Percentiles rank a stretch among this genome's conserved stretches.
These are phyloP conservation scores for Conus canariensis DNA, from an alignment of 2,888 invertebrate genomes.

Conservation along the genomic window DNA sequence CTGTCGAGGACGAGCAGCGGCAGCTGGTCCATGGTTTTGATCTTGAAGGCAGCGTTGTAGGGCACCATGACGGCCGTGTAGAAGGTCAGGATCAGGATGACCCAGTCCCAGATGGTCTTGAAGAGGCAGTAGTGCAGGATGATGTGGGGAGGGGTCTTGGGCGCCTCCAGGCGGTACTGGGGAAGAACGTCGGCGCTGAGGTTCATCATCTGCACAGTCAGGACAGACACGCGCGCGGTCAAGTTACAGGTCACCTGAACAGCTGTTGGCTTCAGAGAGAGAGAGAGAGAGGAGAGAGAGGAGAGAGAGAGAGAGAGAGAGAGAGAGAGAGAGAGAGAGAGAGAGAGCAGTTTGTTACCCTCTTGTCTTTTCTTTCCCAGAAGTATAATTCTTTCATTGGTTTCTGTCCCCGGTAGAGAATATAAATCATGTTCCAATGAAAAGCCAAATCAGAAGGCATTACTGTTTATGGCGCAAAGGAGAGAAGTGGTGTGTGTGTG, in stretches of 20 bases:
- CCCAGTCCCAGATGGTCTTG: constrained; percentile 99
- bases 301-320: too few relatives aligned
- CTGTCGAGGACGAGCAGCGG: constrained; percentile 82
- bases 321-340: too few relatives aligned
- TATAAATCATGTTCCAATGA: too few relatives aligned
- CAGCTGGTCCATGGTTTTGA: constrained; percentile 87
- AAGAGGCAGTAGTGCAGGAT: constrained; percentile 99
- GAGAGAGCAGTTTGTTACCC: too few relatives aligned
- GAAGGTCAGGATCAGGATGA: constrained; percentile 99
- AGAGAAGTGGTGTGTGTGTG: too few relatives aligned
- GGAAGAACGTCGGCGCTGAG: constrained; percentile 96
- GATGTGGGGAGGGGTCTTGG: constrained; percentile 99
- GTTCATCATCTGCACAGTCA: constrained; percentile 90
- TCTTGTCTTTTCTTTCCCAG: too few relatives aligned
- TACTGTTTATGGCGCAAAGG: too few relatives aligned
- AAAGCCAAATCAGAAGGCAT: too few relatives aligned
- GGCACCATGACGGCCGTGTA: constrained; percentile 99
- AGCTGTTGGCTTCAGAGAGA: constrained; percentile 7
- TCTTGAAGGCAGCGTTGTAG: constrained; percentile 99
- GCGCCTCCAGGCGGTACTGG: constrained; percentile 91
- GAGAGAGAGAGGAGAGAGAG: constrained; percentile 17
- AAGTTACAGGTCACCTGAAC: not conserved
- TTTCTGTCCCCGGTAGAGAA: too few relatives aligned
- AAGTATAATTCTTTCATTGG: too few relatives aligned
- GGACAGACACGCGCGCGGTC: constrained; percentile 48